These are phyloP conservation scores for Halocaridina rubra DNA, from an alignment of 2,888 invertebrate genomes.

Conservation along the genomic window DNA sequence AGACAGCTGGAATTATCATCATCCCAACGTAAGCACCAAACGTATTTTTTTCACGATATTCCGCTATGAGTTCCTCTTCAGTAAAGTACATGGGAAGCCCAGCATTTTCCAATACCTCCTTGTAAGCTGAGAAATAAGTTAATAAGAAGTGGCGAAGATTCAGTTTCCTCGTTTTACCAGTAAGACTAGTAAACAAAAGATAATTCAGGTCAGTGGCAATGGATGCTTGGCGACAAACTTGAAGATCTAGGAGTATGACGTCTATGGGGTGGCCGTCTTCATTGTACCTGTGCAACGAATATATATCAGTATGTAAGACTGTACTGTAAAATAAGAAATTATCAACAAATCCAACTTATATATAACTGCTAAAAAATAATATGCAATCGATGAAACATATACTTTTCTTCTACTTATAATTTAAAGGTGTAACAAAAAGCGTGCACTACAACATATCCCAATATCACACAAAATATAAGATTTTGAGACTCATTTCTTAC, in stretches of 20 bases:
- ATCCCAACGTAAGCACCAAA: conserved; percentile 27
- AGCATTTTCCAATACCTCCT: not conserved
- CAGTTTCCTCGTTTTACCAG: conserved; percentile 22
- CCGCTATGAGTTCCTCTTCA: conserved; percentile 28
- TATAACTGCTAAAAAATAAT: too few species aligned
- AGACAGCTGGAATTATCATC: conserved; percentile 26
- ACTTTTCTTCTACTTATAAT: too few species aligned
- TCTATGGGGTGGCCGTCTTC: conserved; percentile 38
- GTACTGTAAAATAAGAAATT: too few species aligned
- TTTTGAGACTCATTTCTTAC: not conserved
- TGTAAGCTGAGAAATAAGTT: conserved; percentile 23
- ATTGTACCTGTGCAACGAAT: conserved; percentile 57
- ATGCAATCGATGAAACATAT: too few species aligned
- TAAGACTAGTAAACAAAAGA: conserved; percentile 46
- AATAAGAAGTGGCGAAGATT: conserved; percentile 13
- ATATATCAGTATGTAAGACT: too few species aligned
- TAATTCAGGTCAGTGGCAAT: conserved; percentile 55
- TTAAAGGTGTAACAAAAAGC: too few species aligned
- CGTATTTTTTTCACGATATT: conserved; percentile 23
- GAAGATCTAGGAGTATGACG: conserved; percentile 49
- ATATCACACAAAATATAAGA: too few species aligned
- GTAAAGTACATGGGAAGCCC: not conserved
- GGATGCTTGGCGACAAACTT: conserved; percentile 20
- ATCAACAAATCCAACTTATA: too few species aligned
- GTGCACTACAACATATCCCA: too few species aligned